Percentiles rank a stretch among this genome's conserved stretches.
Evolutionary conservation across 2,113 vertebrate species (phyloP).

Genomic region (Apodemus sylvaticus): DNA sequence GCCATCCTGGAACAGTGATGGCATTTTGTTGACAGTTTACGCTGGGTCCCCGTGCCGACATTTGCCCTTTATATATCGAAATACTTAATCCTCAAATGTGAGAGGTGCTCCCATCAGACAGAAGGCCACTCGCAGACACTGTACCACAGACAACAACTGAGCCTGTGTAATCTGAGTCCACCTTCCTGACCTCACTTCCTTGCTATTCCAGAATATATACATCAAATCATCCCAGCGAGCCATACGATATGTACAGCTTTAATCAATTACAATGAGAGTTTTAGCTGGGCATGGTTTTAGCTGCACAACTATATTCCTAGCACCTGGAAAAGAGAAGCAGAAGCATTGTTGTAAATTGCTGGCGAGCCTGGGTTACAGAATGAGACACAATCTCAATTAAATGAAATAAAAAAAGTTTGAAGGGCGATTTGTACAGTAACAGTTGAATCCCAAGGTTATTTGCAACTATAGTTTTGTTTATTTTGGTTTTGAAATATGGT

Average conservation of each 20-base stretch:
- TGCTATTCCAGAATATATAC: neutral
- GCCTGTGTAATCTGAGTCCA: neutral
- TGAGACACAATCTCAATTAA: neutral
- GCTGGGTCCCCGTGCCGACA: neutral
- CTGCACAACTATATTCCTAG: no score
- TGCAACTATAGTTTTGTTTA: neutral
- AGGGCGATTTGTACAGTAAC: neutral
- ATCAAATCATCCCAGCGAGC: neutral
- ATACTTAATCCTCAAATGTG: no score
- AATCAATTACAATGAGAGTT: neutral
- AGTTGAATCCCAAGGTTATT: neutral
- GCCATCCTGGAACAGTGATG: neutral
- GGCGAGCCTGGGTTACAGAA: neutral
- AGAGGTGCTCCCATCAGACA: neutral
- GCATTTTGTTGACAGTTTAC: neutral
- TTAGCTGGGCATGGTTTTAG: neutral
- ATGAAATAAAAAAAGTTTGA: neutral
- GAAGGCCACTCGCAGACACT: neutral
- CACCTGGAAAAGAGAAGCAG: neutral
- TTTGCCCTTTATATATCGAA: neutral
- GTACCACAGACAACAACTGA: neutral
- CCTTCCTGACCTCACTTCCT: neutral
- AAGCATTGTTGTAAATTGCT: neutral
- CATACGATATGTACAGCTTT: neutral
- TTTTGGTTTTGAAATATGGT: neutral